Evolutionary conservation across 2,113 vertebrate species (phyloP).

Genomic region (Tapirus terrestris): DNA sequence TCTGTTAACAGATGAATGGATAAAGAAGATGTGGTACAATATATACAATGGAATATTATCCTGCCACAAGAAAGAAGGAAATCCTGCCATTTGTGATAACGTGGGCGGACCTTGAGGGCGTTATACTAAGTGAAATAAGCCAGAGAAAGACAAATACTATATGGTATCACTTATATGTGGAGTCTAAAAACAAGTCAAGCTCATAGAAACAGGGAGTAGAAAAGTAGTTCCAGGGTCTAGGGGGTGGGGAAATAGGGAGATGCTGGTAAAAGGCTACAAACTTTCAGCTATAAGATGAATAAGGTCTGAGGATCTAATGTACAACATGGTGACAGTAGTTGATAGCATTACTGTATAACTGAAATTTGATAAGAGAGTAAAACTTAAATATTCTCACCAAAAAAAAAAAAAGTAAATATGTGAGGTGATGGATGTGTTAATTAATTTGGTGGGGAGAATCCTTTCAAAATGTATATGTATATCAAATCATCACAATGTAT

Average conservation of each 20-base stretch:
- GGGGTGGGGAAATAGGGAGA: background rate
- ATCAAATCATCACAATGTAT: background rate
- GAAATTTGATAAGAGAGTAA: background rate
- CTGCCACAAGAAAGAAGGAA: background rate
- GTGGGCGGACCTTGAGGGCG: background rate
- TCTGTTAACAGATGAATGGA: background rate
- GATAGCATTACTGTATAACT: background rate
- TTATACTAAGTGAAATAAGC: conserved; percentile 21
- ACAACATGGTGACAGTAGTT: background rate
- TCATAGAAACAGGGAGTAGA: background rate
- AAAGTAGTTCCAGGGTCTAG: background rate
- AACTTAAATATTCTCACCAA: background rate
- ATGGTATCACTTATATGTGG: background rate
- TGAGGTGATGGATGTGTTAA: background rate
- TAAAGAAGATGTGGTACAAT: background rate
- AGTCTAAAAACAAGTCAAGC: background rate
- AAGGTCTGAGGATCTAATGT: background rate
- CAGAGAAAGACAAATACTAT: background rate
- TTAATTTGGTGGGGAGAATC: background rate
- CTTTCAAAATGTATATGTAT: background rate
- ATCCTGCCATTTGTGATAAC: background rate
- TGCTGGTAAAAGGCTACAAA: background rate
- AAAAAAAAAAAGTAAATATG: background rate
- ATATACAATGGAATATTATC: background rate
- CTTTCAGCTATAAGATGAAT: background rate